Percentiles rank a stretch among this genome's conserved stretches.
Evolutionary conservation across 2,888 invertebrate genomes (phyloP).

Genomic region (Tenthredo distinguenda): DNA sequence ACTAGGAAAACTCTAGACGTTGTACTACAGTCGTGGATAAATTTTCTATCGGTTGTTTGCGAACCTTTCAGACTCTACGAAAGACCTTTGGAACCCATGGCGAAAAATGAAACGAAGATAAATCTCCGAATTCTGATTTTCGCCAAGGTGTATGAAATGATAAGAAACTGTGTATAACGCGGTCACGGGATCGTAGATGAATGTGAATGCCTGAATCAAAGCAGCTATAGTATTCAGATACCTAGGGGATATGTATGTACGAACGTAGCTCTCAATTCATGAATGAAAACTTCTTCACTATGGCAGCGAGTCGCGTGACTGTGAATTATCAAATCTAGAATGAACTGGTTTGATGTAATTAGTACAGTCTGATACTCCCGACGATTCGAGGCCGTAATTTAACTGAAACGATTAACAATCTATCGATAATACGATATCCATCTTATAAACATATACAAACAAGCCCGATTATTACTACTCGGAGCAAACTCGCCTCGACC

Average conservation of each 20-base stretch:
- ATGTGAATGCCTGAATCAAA: background rate
- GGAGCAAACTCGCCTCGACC: background rate
- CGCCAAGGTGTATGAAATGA: background rate
- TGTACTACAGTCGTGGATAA: background rate
- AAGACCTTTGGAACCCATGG: background rate
- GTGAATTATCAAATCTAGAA: constrained; percentile 52
- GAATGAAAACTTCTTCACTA: constrained; percentile 63
- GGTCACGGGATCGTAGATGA: background rate
- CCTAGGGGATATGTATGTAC: background rate
- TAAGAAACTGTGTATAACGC: background rate
- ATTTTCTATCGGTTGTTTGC: background rate
- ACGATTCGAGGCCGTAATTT: background rate
- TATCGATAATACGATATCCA: background rate
- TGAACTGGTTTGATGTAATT: constrained; percentile 50
- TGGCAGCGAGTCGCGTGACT: constrained; percentile 59
- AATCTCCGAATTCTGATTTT: background rate
- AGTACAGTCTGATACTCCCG: background rate
- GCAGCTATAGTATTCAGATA: background rate
- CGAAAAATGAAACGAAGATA: background rate
- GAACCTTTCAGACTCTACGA: background rate
- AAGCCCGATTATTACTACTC: background rate
- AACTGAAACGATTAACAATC: background rate
- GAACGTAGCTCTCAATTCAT: constrained; percentile 61
- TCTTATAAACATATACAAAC: background rate
- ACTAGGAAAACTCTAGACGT: background rate